Base-by-base conservation (phyloP, 2,888 invertebrate species). In the Lasioglossum malachurum region DNA sequence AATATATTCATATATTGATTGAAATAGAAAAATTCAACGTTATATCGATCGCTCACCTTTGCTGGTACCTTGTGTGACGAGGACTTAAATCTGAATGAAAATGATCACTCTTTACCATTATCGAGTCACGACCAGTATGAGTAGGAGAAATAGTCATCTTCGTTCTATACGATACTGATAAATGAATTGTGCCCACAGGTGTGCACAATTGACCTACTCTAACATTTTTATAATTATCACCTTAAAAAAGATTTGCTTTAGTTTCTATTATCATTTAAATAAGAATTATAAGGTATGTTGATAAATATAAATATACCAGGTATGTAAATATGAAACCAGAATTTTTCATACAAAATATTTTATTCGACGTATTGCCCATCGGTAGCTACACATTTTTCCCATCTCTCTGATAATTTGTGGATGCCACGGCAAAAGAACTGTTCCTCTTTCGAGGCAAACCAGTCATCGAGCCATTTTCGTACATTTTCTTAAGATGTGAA, bases 31-130 rank as follows among this genome's bases (percentile, higher is more conserved):
- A 19, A 75, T 44, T 46, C 71, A 84, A 69, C 8, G 49, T 41
- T 49, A n/a, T 44, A 71, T 64, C 35, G 0, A 53, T 27, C 14
- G 75, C 72, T 78, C 91, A 96, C 96, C 96, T 95, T 90, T 96
- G 97, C 95, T 96, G 97, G 94, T 97, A 97, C 87, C 97, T 96
- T 35, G 96, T 95, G 92, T 97, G 97, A 92, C 97, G 96, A 0
- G 97, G 97, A 94, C 97, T 97, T 89, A 97, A 95, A 94, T 98
- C 98, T 53, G 96, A 95, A 92, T 97, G 97, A 95, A 98, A 99
- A 95, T 99, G 98, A 95, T 99, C 98, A 94, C 98, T 98, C 94
- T 99, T 98, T 38, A 99, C 96, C 97, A 98, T 98, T 60, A 98
- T 97, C 10, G 97, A 97, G 89, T 97, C 97, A 91, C 96, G 97